phyloP scores from a whole-genome alignment of 2,797 vertebrate genomes.

The Cetoscarus ocellatus region DNA sequence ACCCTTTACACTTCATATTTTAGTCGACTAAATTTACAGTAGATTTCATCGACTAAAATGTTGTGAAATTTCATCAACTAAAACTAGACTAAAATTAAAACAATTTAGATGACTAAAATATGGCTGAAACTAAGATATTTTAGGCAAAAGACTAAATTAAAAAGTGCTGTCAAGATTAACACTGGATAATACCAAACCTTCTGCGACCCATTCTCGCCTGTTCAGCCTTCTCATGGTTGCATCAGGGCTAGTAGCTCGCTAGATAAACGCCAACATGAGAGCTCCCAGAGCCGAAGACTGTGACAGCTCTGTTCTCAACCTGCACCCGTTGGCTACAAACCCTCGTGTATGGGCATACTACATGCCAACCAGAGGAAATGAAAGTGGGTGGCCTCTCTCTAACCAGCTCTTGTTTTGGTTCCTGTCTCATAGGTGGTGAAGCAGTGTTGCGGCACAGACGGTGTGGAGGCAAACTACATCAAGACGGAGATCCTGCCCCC shows the following conservation, averaged over 20 bases:
- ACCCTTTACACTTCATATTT: no score
- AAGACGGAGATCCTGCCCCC: conserved; percentile 99
- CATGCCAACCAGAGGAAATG: no score
- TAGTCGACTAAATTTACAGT: no score
- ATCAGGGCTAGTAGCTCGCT: conserved; percentile 66
- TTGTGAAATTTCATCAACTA: no score
- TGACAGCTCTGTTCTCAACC: conserved; percentile 63
- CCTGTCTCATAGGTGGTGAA: conserved; percentile 91
- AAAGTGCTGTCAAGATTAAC: no score
- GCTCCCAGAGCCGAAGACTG: conserved; percentile 22
- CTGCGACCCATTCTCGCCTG: conserved; percentile 74
- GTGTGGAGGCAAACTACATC: conserved; percentile 99
- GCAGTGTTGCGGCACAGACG: conserved; percentile 98
- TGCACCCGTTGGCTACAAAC: conserved; percentile 65
- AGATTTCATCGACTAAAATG: no score
- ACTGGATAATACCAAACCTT: no score
- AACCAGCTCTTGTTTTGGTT: background rate
- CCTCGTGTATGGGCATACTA: no score
- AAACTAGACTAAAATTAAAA: no score
- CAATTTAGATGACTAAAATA: no score
- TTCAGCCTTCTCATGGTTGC: conserved; percentile 42
- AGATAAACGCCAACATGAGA: conserved; percentile 67
- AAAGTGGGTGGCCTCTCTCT: background rate
- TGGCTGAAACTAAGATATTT: no score
- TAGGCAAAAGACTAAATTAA: no score